Evolutionary conservation across 2,888 invertebrate genomes (phyloP).

Genomic region (Myathropa florea): DNA sequence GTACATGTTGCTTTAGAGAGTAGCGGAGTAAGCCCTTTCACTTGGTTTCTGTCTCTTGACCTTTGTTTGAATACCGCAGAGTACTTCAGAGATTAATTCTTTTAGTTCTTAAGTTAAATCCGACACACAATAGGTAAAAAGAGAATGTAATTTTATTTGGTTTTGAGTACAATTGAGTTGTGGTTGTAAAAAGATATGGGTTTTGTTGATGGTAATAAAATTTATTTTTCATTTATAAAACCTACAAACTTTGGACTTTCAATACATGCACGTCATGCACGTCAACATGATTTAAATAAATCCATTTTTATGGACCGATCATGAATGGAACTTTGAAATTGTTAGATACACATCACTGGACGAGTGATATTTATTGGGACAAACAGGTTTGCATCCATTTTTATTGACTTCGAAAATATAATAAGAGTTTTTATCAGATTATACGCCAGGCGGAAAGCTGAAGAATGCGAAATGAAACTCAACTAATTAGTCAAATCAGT

Average conservation of each 20-base stretch:
- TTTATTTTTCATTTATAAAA: slow-evolving; percentile 33
- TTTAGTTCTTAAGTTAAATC: not conserved
- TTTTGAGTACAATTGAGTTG: slow-evolving; percentile 2
- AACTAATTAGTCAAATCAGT: too few relatives aligned
- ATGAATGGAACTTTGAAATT: not conserved
- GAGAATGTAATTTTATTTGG: not conserved
- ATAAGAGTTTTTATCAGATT: too few relatives aligned
- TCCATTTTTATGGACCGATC: not conserved
- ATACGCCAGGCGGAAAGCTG: too few relatives aligned
- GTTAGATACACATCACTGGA: too few relatives aligned
- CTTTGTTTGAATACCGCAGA: not conserved
- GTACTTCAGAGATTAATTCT: not conserved
- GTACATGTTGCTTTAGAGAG: not conserved
- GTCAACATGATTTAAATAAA: not conserved
- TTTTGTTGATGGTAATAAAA: slow-evolving; percentile 38
- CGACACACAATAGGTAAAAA: not conserved
- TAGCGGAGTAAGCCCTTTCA: not conserved
- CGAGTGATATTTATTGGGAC: too few relatives aligned
- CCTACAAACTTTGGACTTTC: not conserved
- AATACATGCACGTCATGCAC: not conserved
- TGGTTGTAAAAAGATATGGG: not conserved
- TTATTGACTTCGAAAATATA: too few relatives aligned
- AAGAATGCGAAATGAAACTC: too few relatives aligned
- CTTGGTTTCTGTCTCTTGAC: not conserved
- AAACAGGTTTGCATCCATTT: too few relatives aligned